phyloP scores from a whole-genome alignment of 2,888 invertebrate species.

The Melieria crassipennis region DNA sequence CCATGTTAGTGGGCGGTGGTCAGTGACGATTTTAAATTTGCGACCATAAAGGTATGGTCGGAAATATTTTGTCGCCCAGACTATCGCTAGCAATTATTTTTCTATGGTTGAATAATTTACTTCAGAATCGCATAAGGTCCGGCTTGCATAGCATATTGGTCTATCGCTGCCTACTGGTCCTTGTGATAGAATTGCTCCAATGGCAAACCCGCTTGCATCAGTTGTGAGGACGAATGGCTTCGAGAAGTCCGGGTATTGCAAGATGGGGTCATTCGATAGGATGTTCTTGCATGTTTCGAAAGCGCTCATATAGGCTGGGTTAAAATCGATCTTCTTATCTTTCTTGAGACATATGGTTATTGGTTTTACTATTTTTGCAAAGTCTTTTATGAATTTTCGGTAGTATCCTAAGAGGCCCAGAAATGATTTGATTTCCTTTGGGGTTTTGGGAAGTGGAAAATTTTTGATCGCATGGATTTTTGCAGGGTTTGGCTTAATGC shows the following conservation, averaged over 20 bases:
- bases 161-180: neutral
- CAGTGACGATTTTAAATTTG: too few relatives aligned
- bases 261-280: too few relatives aligned
- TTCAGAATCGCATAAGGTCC: neutral
- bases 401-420: neutral
- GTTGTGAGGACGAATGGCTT: constrained; percentile 1
- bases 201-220: neutral
- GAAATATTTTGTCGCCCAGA: constrained; percentile 50
- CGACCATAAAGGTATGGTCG: constrained; percentile 56
- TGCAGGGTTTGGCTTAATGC: neutral
- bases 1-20: constrained; percentile 57
- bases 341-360: neutral
- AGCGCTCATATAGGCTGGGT: neutral
- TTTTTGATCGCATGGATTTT: neutral
- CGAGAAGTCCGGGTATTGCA: neutral
- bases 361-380: neutral
- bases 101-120: neutral
- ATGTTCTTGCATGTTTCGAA: too few relatives aligned
- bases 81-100: neutral
- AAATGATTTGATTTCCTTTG: neutral
- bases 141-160: constrained; percentile 3
- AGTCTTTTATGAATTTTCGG: neutral
- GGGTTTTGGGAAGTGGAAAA: neutral
- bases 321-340: neutral
- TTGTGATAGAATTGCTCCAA: neutral